Evolutionary conservation across 2,113 vertebrate genomes (phyloP).

Genomic region (Cricetomys ansorgei): DNA sequence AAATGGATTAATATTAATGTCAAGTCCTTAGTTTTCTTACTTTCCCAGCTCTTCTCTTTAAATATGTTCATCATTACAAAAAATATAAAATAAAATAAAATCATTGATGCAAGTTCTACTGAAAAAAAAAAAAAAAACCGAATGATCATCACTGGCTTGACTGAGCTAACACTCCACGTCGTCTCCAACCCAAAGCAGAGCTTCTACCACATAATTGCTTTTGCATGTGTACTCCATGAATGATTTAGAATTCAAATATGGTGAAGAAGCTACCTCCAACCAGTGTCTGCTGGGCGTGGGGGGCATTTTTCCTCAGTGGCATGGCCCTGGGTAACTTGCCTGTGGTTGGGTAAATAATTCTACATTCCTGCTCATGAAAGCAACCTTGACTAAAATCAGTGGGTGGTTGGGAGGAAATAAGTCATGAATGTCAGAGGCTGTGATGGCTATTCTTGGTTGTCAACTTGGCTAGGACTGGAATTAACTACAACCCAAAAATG

Average conservation of each 20-base stretch:
- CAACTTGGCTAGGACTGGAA: neutral
- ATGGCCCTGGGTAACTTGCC: neutral
- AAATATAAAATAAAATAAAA: conserved; percentile 7
- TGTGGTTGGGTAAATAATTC: neutral
- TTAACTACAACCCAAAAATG: neutral
- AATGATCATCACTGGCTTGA: neutral
- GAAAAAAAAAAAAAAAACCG: neutral
- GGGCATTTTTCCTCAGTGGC: neutral
- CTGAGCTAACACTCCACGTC: neutral
- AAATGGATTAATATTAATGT: neutral
- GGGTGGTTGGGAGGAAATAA: neutral
- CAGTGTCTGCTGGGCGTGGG: neutral
- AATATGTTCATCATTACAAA: conserved; percentile 36
- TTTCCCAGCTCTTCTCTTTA: conserved; percentile 40
- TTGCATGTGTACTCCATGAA: neutral
- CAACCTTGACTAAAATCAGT: neutral
- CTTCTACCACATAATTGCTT: neutral
- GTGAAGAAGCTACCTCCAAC: neutral
- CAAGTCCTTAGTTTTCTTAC: conserved; percentile 6
- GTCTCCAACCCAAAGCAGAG: neutral
- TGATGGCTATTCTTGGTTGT: neutral
- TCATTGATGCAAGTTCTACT: neutral
- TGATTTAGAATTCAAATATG: conserved; percentile 23
- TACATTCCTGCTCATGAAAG: neutral
- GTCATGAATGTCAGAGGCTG: neutral